Conservation (phyloP, 2,888 invertebrate species). For the Camponotus fellah region DNA sequence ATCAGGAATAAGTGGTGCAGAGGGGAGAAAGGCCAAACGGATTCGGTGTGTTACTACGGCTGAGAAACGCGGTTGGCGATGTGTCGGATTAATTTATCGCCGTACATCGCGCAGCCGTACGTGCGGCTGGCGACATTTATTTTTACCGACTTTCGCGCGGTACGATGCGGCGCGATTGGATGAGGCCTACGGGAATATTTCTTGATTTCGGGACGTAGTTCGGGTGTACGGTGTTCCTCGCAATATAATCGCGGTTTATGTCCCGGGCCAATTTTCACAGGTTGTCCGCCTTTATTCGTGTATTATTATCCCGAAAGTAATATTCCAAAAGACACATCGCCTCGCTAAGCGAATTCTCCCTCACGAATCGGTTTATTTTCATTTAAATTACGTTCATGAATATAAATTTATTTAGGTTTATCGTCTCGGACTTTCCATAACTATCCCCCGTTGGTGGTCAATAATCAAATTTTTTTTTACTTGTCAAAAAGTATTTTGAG, state of each 20-base stretch:
- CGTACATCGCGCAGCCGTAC: conserved; percentile 61
- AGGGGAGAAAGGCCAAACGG: conserved; percentile 51
- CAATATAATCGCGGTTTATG: conserved; percentile 69
- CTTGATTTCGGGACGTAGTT: conserved; percentile 67
- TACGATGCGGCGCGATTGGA: conserved; percentile 62
- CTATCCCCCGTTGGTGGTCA: neutral
- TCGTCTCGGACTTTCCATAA: conserved; percentile 11
- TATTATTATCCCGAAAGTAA: conserved; percentile 60
- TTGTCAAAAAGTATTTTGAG: neutral
- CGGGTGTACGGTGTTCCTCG: conserved; percentile 53
- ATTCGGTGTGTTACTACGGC: conserved; percentile 66
- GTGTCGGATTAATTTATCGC: conserved; percentile 75
- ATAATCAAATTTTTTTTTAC: conserved; percentile 13
- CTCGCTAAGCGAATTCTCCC: conserved; percentile 46
- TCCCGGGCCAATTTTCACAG: conserved; percentile 62
- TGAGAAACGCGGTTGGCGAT: conserved; percentile 61
- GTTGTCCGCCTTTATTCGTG: conserved; percentile 60
- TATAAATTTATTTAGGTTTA: conserved; percentile 44
- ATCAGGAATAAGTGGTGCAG: conserved; percentile 73
- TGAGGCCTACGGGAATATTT: conserved; percentile 74
- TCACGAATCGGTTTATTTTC: conserved; percentile 38
- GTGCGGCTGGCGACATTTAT: conserved; percentile 66
- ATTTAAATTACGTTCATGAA: conserved; percentile 49
- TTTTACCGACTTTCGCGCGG: conserved; percentile 63
- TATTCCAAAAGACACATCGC: conserved; percentile 43